Evolutionary conservation across 2,797 vertebrate genomes (phyloP).

Genomic region (Enteromius mattozi): DNA sequence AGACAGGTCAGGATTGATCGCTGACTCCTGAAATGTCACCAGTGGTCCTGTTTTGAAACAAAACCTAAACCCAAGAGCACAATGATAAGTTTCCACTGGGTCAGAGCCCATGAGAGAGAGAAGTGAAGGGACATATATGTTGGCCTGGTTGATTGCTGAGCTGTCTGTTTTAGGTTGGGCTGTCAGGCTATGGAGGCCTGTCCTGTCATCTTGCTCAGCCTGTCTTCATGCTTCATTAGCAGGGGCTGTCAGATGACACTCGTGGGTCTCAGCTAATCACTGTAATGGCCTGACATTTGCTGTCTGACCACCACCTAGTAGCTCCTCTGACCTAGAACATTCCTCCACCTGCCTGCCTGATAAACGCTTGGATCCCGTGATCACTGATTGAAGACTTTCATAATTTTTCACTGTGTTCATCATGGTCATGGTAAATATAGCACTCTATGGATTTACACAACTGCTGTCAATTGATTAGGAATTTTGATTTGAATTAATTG

Average conservation of each 20-base stretch:
- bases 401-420: neutral
- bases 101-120: neutral
- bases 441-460: neutral
- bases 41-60: neutral
- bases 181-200: constrained; percentile 2
- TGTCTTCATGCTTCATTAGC: constrained; percentile 59
- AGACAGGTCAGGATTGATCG: neutral
- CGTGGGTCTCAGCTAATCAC: constrained; percentile 45
- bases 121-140: constrained; percentile 22
- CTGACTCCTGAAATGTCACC: neutral
- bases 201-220: constrained; percentile 37
- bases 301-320: constrained; percentile 5
- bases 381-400: neutral
- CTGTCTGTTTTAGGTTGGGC: constrained; percentile 2
- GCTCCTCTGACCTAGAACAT: constrained; percentile 34
- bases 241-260: constrained; percentile 52
- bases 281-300: constrained; percentile 38
- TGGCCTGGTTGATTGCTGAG: constrained; percentile 22
- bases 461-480: neutral
- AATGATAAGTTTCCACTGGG: neutral
- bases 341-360: constrained; percentile 30
- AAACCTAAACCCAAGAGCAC: neutral
- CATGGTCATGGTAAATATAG: neutral
- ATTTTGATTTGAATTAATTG: neutral
- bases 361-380: neutral